Conservation (phyloP, 2,888 invertebrate genomes). For the Fragum fragum region DNA sequence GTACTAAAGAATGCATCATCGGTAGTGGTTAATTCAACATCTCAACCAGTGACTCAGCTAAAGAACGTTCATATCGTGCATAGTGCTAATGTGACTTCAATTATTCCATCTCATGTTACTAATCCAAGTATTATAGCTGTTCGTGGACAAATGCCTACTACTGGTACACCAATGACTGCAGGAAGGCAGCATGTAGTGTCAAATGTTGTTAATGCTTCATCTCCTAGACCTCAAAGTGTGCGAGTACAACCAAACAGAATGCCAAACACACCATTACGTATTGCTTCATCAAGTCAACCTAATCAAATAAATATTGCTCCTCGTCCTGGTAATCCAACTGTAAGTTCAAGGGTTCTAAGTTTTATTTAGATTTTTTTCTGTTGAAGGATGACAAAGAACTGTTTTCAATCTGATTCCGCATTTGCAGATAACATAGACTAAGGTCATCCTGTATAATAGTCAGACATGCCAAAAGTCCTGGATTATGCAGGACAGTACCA, state of each 20-base stretch:
- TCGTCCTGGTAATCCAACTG: slow-evolving; percentile 75
- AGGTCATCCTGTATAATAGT: too few species aligned
- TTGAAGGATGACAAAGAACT: too few species aligned
- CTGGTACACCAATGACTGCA: slow-evolving; percentile 73
- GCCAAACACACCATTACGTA: slow-evolving; percentile 67
- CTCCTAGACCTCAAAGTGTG: slow-evolving; percentile 66
- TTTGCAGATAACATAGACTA: too few species aligned
- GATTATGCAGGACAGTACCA: too few species aligned
- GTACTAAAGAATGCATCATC: slow-evolving; percentile 52
- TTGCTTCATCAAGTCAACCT: slow-evolving; percentile 72
- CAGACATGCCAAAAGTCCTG: too few species aligned
- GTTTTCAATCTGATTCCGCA: too few species aligned
- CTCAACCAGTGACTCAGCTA: slow-evolving; percentile 65
- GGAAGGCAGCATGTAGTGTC: slow-evolving; percentile 77
- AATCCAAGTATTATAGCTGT: slow-evolving; percentile 81
- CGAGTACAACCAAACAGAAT: slow-evolving; percentile 66
- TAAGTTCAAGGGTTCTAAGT: too few species aligned
- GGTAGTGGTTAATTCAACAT: slow-evolving; percentile 49
- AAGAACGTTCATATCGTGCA: slow-evolving; percentile 77
- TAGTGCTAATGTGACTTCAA: slow-evolving; percentile 68
- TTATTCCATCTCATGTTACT: slow-evolving; percentile 63
- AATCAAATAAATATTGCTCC: slow-evolving; percentile 82
- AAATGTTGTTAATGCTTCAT: slow-evolving; percentile 65
- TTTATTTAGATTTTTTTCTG: too few species aligned
- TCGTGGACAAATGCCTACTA: slow-evolving; percentile 69